phyloP scores from a whole-genome alignment of 2,797 vertebrate species.

The Antennarius maculatus region DNA sequence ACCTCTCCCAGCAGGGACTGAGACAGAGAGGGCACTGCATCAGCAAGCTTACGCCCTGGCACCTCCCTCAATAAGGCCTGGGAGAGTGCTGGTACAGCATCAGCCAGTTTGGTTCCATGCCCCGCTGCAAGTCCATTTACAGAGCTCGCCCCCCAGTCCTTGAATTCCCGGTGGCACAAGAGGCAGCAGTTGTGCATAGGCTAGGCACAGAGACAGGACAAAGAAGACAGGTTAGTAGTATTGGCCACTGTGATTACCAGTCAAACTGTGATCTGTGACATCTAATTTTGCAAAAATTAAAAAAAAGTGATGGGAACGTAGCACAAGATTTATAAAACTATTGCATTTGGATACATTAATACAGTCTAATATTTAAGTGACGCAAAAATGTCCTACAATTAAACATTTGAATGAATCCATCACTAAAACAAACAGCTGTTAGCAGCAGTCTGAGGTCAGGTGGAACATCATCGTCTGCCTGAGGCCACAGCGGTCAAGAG shows the following conservation, averaged over 20 bases:
- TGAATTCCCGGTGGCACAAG: slow-evolving; percentile 96
- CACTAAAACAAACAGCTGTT: not conserved
- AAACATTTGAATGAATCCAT: not conserved
- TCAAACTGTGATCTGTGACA: not conserved
- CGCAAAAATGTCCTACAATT: not conserved
- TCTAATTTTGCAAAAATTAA: not conserved
- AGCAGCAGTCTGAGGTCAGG: slow-evolving; percentile 1
- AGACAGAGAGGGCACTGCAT: slow-evolving; percentile 94
- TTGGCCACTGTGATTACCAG: not conserved
- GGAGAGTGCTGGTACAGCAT: slow-evolving; percentile 91
- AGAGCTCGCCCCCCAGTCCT: slow-evolving; percentile 93
- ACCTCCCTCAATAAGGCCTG: slow-evolving; percentile 94
- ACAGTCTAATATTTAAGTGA: no score
- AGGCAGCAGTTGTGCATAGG: slow-evolving; percentile 97
- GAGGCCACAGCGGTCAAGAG: not conserved
- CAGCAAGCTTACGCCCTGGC: slow-evolving; percentile 90
- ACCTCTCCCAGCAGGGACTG: slow-evolving; percentile 98
- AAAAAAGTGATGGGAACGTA: not conserved
- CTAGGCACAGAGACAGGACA: slow-evolving; percentile 72
- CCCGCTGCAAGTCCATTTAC: slow-evolving; percentile 90
- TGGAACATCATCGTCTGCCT: slow-evolving; percentile 1
- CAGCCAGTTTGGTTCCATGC: slow-evolving; percentile 86
- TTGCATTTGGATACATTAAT: no score
- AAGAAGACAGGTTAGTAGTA: not conserved
- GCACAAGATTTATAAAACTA: no score